Evolutionary conservation across 2,797 vertebrate species (phyloP).

Genomic region (Lindbergichthys nudifrons): DNA sequence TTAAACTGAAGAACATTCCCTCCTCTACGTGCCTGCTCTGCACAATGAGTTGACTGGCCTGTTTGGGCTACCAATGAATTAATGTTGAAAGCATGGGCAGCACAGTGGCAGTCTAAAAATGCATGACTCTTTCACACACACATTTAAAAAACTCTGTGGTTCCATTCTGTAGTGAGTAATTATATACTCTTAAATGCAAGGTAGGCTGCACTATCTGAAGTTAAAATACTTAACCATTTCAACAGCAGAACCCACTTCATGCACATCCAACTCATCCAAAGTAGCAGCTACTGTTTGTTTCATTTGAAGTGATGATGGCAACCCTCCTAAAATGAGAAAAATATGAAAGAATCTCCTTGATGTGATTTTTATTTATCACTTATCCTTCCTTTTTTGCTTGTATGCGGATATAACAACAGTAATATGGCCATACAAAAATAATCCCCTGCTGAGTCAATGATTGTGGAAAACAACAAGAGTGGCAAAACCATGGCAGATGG

Average conservation of each 20-base stretch:
- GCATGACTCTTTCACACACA: conserved; percentile 44
- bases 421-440: conserved; percentile 26
- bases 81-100: conserved; percentile 68
- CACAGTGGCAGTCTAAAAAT: conserved; percentile 56
- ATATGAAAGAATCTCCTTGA: neutral
- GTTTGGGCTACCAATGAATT: conserved; percentile 66
- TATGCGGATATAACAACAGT: neutral
- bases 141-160: conserved; percentile 5
- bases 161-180: conserved; percentile 15
- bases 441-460: conserved; percentile 23
- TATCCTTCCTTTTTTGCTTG: neutral
- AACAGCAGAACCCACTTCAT: neutral
- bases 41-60: conserved; percentile 71
- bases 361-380: neutral
- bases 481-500: conserved; percentile 43
- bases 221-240: conserved; percentile 6
- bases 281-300: neutral
- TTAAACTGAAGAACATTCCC: conserved; percentile 77
- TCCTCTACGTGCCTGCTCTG: conserved; percentile 64
- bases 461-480: conserved; percentile 34
- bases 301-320: neutral
- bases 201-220: conserved; percentile 1
- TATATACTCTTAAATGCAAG: conserved; percentile 22
- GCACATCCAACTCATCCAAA: neutral
- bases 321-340: neutral